Evolutionary conservation across 2,888 invertebrate species (phyloP).

Genomic region (Drosophila setosimentum): DNA sequence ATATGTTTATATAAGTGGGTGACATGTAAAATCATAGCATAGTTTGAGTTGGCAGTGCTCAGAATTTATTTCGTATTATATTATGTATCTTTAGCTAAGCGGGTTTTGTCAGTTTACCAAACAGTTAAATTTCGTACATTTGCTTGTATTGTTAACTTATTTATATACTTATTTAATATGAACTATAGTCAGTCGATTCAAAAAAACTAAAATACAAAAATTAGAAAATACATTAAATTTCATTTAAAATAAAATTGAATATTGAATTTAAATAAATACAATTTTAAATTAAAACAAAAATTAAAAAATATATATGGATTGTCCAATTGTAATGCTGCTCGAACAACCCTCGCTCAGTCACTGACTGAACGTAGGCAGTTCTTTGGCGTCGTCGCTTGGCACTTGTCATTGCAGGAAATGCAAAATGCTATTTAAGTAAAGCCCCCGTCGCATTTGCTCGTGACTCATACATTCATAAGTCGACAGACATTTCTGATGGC

Average conservation of each 20-base stretch:
- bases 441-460: constrained; percentile 33
- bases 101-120: not conserved
- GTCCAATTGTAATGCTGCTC: not conserved
- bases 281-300: not conserved
- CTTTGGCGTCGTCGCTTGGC: constrained; percentile 21
- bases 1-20: constrained; percentile 13
- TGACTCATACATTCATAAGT: constrained; percentile 64
- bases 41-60: not conserved
- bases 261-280: not conserved
- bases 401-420: constrained; percentile 74
- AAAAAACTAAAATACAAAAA: not conserved
- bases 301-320: not conserved
- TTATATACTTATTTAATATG: not conserved
- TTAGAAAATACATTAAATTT: not conserved
- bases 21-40: constrained; percentile 1
- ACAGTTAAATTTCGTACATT: not conserved
- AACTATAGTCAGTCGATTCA: not conserved
- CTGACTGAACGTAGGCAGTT: not conserved
- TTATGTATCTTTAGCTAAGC: not conserved
- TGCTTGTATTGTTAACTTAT: not conserved
- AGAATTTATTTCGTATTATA: not conserved
- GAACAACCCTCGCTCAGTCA: constrained; percentile 35
- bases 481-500: constrained; percentile 36
- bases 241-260: not conserved
- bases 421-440: constrained; percentile 67